Evolutionary conservation across 1,140 invertebrate species (phyloP), one percentile per base, ranked within the genome.

Genomic region (Calosoma granatense): DNA sequence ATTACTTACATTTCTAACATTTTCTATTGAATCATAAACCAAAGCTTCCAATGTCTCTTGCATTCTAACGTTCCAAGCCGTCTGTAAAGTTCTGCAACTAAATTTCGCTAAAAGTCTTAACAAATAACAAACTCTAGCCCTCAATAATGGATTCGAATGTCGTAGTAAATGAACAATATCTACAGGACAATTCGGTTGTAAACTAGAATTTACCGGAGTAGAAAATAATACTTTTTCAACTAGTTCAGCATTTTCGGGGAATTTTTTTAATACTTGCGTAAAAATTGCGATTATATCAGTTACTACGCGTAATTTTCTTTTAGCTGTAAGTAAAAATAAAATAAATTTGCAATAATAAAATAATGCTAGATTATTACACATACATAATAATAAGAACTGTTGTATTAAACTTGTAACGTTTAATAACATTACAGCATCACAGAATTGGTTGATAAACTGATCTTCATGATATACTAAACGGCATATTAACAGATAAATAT

Each of bases 361-460:
- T n/a, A 59, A 57, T 23, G 59, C 41, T 12, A 30, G 11, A 36
- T 51, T 22, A 52, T 56, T 41, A 57, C 65, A 65, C 76, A 70
- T 67, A 81, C 79, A 74, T 19, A 76, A 70, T 2, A 67, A 70
- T 2, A 84, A 67, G 30, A 83, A 75, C 20, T 69, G 67, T 1
- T 76, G 76, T 55, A 83, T 75, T 2, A 81, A 68, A 6, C 72
- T 64, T 57, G 76, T 74, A 1, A 78, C 81, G 54, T 81, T 78
- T 20, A 87, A 73, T 23, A 87, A 78, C n/a, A 79, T 78, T 21
- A 90, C 73, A 1, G 86, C 81, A 58, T 90, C 84, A 65, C 87
- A 90, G 65, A 90, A 84, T 63, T 92, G 88, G 1, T 77, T 76
- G 0, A 90, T 76, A 67, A 87, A 90, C 55, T 81, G 77, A 20